Conservation (phyloP, 2,113 vertebrate genomes). For the Circaetus gallicus region DNA sequence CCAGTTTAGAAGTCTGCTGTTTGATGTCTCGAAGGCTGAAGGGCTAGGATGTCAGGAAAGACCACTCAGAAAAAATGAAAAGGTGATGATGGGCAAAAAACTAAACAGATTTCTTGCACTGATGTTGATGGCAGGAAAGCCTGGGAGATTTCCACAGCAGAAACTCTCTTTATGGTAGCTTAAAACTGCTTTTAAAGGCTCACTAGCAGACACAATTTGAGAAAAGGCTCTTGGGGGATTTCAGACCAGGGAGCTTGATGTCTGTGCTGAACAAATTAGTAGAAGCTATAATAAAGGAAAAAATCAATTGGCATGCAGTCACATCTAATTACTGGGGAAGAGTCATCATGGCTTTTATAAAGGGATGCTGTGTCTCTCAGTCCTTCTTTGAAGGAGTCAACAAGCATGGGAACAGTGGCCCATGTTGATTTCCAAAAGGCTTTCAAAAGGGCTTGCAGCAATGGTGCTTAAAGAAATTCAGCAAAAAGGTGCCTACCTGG, state of each 20-base stretch:
- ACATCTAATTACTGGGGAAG: background rate
- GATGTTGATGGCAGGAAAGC: background rate
- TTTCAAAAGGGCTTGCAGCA: background rate
- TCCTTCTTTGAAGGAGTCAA: background rate
- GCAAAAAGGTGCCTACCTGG: background rate
- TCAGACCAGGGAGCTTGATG: background rate
- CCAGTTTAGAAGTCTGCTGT: background rate
- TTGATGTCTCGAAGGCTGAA: background rate
- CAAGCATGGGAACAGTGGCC: background rate
- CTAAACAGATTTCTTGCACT: background rate
- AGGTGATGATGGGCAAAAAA: background rate
- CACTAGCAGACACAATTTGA: background rate
- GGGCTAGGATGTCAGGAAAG: background rate
- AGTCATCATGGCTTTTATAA: background rate
- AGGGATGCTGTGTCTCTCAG: background rate
- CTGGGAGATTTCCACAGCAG: background rate
- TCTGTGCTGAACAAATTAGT: background rate
- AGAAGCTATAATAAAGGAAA: background rate
- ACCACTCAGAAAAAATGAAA: background rate
- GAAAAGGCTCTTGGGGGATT: background rate
- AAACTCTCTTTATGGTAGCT: background rate
- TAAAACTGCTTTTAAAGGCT: constrained; percentile 2
- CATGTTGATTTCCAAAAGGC: background rate
- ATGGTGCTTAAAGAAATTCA: background rate
- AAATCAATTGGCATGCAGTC: background rate